A percentile compares a stretch with the other conserved stretches of the same genome.
Evolutionary conservation across 2,797 vertebrate species (phyloP).

Genomic region (Propithecus perrieri): DNA sequence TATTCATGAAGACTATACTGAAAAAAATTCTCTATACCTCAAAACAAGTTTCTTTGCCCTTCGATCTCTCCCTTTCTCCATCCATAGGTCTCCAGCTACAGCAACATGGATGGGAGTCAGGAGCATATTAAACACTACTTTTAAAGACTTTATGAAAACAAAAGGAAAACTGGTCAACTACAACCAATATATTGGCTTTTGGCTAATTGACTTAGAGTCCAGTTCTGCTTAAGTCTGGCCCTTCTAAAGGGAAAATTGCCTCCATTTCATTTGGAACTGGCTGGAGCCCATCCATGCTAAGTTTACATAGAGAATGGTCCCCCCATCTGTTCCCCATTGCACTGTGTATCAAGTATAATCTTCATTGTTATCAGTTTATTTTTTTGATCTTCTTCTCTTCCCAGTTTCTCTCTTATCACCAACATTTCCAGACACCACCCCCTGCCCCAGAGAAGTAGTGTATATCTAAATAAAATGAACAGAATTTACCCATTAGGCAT

Average conservation of each 20-base stretch:
- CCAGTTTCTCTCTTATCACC: not conserved
- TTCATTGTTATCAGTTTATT: not conserved
- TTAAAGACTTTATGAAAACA: not conserved
- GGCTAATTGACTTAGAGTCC: not conserved
- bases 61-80: not conserved
- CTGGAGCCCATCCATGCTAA: not conserved
- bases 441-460: not conserved
- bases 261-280: not conserved
- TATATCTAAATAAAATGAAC: not conserved
- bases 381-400: not conserved
- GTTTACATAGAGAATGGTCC: not conserved
- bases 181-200: not conserved
- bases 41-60: not conserved
- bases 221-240: not conserved
- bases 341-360: not conserved
- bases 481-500: not conserved
- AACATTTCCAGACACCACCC: not conserved
- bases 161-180: not conserved
- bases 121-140: not conserved
- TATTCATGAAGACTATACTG: not conserved
- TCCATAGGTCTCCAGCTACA: not conserved
- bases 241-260: not conserved
- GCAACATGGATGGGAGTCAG: not conserved
- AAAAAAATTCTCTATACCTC: not conserved
- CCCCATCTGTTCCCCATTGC: not conserved